Evolutionary conservation across 2,113 vertebrate genomes (phyloP).

Genomic region (Corvus cornix): DNA sequence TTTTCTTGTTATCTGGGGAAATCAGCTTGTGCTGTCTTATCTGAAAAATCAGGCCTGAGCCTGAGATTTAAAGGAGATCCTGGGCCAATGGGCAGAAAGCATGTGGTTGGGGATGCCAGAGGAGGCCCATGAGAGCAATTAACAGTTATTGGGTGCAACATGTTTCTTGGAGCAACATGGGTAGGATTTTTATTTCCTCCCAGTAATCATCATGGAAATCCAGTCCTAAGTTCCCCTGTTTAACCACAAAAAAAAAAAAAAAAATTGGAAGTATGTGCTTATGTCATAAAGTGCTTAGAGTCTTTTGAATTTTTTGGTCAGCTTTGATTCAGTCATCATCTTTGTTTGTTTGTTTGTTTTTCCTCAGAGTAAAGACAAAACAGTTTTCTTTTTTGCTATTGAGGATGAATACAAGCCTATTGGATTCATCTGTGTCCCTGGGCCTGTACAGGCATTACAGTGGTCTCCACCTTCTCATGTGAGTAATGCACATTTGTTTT

Average conservation of each 20-base stretch:
- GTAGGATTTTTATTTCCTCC: not conserved
- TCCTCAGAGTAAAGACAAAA: conserved; percentile 86
- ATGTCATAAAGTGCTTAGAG: not conserved
- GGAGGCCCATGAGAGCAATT: not conserved
- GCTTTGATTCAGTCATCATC: not conserved
- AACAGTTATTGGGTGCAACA: not conserved
- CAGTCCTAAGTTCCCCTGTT: not conserved
- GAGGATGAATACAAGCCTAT: conserved; percentile 81
- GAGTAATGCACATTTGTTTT: conserved; percentile 24
- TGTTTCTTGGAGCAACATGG: not conserved
- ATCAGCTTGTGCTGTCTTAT: not conserved
- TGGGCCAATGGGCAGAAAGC: not conserved
- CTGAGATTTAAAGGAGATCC: not conserved
- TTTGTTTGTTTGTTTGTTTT: not conserved
- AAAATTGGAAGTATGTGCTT: not conserved
- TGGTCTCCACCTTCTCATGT: conserved; percentile 88
- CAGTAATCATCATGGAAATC: not conserved
- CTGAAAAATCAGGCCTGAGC: not conserved
- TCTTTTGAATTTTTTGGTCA: not conserved
- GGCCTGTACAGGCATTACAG: conserved; percentile 82
- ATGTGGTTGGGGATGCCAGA: not conserved
- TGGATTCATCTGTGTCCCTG: conserved; percentile 88
- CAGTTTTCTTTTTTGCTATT: conserved; percentile 90
- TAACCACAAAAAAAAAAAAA: not conserved
- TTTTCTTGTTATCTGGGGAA: not conserved